These are phyloP conservation scores for Pseudopipra pipra DNA, from an alignment of 2,113 vertebrate species.

Conservation along the genomic window DNA sequence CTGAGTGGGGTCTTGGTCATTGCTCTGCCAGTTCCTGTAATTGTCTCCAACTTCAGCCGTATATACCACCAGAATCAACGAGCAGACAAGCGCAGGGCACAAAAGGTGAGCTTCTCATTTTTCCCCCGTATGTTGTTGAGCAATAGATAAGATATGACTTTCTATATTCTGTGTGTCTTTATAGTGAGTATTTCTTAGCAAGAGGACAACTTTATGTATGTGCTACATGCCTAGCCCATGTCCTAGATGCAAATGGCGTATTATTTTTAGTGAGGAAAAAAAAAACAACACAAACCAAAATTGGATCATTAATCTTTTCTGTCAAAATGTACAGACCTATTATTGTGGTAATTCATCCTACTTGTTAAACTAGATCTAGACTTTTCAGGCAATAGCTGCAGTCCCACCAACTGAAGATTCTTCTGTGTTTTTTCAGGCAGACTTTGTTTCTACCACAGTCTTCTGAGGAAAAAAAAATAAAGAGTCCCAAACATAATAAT, in stretches of 20 bases:
- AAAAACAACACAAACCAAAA: background rate
- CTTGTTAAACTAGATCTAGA: background rate
- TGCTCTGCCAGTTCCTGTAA: conserved; percentile 94
- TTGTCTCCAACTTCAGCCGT: conserved; percentile 98
- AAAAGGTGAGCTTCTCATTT: conserved; percentile 82
- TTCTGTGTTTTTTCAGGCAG: background rate
- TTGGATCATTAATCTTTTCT: background rate
- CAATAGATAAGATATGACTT: background rate
- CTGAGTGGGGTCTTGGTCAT: conserved; percentile 96
- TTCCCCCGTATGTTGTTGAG: background rate
- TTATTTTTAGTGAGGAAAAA: background rate
- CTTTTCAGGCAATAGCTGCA: background rate
- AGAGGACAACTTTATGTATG: background rate
- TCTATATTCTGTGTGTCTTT: background rate
- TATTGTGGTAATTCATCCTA: background rate
- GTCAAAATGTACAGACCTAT: background rate
- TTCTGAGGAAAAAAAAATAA: background rate
- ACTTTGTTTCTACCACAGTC: background rate
- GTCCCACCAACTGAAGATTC: background rate
- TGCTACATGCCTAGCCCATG: background rate
- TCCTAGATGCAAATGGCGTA: background rate
- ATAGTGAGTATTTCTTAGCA: background rate
- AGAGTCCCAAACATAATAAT: background rate
- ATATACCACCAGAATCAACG: conserved; percentile 98
- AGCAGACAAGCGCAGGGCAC: conserved; percentile 91